These are phyloP conservation scores for Gallinago jamesoni DNA, from an alignment of 2,113 vertebrate species.

Conservation along the genomic window DNA sequence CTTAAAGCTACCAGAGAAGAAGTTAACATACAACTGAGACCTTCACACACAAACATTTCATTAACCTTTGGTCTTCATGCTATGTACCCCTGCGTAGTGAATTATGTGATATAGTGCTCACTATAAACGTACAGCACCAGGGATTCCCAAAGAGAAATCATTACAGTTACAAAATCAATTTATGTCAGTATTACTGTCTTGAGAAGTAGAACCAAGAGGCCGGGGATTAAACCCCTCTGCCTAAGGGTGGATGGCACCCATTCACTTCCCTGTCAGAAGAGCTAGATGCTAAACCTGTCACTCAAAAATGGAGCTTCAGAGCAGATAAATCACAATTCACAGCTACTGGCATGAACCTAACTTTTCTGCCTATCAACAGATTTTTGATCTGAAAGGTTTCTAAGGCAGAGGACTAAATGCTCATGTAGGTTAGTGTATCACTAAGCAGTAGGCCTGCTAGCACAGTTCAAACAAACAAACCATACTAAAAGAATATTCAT, in stretches of 20 bases:
- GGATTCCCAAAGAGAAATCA: not conserved
- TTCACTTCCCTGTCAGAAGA: not conserved
- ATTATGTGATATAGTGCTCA: not conserved
- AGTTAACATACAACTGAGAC: slow-evolving; percentile 9
- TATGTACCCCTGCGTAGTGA: not conserved
- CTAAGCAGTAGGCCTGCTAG: not conserved
- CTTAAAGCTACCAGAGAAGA: not conserved
- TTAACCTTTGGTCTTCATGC: not conserved
- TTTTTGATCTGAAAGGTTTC: not conserved
- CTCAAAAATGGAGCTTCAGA: not conserved
- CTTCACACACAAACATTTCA: not conserved
- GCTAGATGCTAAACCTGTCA: not conserved
- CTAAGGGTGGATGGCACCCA: not conserved
- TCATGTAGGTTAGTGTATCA: not conserved
- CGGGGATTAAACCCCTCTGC: not conserved
- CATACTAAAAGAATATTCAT: not conserved
- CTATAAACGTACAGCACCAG: not conserved
- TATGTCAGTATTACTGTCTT: not conserved
- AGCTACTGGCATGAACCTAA: not conserved
- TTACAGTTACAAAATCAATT: fast-evolving
- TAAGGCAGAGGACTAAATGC: not conserved
- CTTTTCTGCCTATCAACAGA: not conserved
- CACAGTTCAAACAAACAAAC: not conserved
- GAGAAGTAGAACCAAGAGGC: not conserved
- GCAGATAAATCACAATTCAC: not conserved